phyloP scores from a whole-genome alignment of 30 jellyfish, hydroid and myxozoan species.

The Pelagia noctiluca region DNA sequence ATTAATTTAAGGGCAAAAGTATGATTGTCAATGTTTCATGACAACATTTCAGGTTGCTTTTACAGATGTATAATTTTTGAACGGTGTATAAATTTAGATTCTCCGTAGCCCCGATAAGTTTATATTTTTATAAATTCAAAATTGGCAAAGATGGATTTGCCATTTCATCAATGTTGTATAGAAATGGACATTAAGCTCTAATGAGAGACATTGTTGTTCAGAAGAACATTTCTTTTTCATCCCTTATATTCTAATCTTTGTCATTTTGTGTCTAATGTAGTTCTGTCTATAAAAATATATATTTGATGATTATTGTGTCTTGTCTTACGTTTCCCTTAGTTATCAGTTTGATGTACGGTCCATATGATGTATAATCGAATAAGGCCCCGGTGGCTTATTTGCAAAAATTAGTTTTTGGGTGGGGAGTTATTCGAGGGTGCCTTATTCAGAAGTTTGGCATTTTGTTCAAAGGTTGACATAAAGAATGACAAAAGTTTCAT shows the following conservation, averaged over 20 bases:
- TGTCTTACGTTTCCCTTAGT: too few species aligned
- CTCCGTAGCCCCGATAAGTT: conserved; percentile 61
- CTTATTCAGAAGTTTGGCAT: too few species aligned
- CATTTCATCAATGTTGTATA: conserved; percentile 45
- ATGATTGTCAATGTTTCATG: conserved; percentile 27
- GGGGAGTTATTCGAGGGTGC: too few species aligned
- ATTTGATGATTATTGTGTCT: too few species aligned
- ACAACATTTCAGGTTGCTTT: conserved; percentile 2
- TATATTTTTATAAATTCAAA: conserved; percentile 70
- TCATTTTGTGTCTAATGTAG: conserved; percentile 72
- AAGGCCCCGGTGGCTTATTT: too few species aligned
- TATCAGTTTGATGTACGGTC: too few species aligned
- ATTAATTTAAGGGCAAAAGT: too few species aligned
- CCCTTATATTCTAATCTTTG: conserved; percentile 40
- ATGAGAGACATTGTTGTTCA: conserved; percentile 61
- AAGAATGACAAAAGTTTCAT: too few species aligned
- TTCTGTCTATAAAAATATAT: conserved; percentile 53
- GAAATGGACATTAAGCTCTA: conserved; percentile 58
- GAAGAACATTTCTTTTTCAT: conserved; percentile 55
- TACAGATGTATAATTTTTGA: conserved; percentile 58
- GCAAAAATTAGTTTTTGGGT: too few species aligned
- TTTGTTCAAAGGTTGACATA: too few species aligned
- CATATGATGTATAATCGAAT: too few species aligned
- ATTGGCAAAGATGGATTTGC: conserved; percentile 59
- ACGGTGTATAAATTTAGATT: conserved; percentile 72